Conservation (phyloP, 2,888 invertebrate species). For the Phyllotreta cruciferae region DNA sequence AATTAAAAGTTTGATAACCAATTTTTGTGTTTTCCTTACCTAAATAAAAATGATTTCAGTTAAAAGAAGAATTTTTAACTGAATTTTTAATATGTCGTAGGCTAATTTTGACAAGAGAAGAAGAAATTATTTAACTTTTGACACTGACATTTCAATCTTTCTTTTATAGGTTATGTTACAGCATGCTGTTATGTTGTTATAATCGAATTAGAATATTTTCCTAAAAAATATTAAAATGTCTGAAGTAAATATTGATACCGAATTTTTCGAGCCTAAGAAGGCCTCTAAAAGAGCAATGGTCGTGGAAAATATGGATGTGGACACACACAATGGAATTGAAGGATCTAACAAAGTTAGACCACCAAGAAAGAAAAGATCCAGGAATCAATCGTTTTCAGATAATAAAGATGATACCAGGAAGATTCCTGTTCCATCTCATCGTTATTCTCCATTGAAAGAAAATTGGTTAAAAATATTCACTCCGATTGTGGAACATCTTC, state of each 20-base stretch:
- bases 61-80: too few relatives aligned
- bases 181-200: too few relatives aligned
- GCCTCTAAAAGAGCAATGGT: constrained; percentile 64
- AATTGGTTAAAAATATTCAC: constrained; percentile 97
- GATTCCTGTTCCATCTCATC: constrained; percentile 90
- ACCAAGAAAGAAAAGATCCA: constrained; percentile 47
- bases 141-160: too few relatives aligned
- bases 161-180: too few relatives aligned
- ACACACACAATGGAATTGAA: constrained; percentile 70
- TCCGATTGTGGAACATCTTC: constrained; percentile 93
- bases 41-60: too few relatives aligned
- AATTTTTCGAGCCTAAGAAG: constrained; percentile 64
- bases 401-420: constrained; percentile 70
- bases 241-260: constrained; percentile 63
- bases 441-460: constrained; percentile 93
- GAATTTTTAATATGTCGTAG: too few relatives aligned
- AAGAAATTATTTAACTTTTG: too few relatives aligned
- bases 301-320: constrained; percentile 71
- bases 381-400: constrained; percentile 59
- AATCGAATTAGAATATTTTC: too few relatives aligned
- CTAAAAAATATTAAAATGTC: constrained; percentile 35
- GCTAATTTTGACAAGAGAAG: too few relatives aligned
- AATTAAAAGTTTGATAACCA: too few relatives aligned
- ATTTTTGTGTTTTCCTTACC: too few relatives aligned
- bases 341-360: constrained; percentile 58